A percentile compares a stretch with the other conserved stretches of the same genome.
Conservation (phyloP, 2,113 vertebrate species). For the Origma solitaria region DNA sequence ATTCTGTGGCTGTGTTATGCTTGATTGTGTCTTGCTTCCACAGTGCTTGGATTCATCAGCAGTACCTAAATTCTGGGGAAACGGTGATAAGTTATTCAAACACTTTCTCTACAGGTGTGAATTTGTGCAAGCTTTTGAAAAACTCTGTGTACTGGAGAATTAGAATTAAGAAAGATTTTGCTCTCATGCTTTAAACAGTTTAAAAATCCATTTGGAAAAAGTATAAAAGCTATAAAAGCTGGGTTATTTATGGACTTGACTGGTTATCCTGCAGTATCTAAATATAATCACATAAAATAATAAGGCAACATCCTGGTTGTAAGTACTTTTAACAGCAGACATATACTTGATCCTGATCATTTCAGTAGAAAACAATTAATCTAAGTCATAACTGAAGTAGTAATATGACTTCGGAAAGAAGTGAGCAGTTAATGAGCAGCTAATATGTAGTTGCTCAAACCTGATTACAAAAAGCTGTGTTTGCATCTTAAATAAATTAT, state of each 20-base stretch:
- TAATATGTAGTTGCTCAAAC: background rate
- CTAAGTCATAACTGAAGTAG: background rate
- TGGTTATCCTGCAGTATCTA: background rate
- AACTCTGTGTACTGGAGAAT: background rate
- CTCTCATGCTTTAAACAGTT: background rate
- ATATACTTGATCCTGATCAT: background rate
- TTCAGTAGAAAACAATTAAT: background rate
- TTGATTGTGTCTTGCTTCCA: background rate
- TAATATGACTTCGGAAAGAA: background rate
- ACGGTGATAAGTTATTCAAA: background rate
- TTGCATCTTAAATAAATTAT: background rate
- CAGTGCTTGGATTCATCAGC: background rate
- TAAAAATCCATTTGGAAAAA: background rate
- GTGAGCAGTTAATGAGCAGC: background rate
- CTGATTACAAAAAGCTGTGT: background rate
- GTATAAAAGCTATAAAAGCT: background rate
- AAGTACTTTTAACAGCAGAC: background rate
- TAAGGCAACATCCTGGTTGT: background rate
- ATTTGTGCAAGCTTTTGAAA: background rate
- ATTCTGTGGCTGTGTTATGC: background rate
- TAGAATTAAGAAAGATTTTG: background rate
- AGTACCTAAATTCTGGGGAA: background rate
- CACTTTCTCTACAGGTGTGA: background rate
- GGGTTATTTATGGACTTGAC: background rate
- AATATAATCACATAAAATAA: background rate